These are phyloP conservation scores for Fukomys damarensis DNA, from an alignment of 2,113 vertebrate genomes.

Conservation along the genomic window DNA sequence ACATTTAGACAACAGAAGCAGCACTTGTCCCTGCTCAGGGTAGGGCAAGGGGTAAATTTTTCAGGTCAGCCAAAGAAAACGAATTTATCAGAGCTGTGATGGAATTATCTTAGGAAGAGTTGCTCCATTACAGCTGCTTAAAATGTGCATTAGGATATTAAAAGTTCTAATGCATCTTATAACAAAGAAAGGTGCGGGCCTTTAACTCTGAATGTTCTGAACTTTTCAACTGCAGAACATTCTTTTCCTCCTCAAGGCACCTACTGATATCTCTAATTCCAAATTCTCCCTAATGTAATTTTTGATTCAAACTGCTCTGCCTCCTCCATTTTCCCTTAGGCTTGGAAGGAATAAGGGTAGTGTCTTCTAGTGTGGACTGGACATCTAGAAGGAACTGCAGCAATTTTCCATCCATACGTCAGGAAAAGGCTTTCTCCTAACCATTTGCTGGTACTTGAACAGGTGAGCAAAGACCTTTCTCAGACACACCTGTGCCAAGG, in stretches of 20 bases:
- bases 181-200: not conserved
- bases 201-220: not conserved
- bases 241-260: not conserved
- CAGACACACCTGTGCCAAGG: fast-evolving
- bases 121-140: not conserved
- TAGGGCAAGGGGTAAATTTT: not conserved
- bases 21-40: not conserved
- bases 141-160: not conserved
- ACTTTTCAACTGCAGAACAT: not conserved
- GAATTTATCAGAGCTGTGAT: not conserved
- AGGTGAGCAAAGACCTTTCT: not conserved
- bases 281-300: not conserved
- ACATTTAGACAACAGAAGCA: not conserved
- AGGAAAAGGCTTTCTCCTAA: not conserved
- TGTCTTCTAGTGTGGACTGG: not conserved
- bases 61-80: not conserved
- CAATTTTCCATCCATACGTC: not conserved
- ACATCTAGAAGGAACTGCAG: fast-evolving
- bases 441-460: not conserved
- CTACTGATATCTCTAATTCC: not conserved
- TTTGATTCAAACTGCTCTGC: not conserved
- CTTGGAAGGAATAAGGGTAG: not conserved
- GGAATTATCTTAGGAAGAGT: not conserved
- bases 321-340: not conserved
- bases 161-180: not conserved